Evolutionary conservation across 2,888 invertebrate genomes (phyloP).

Genomic region (Coenonympha arcania): DNA sequence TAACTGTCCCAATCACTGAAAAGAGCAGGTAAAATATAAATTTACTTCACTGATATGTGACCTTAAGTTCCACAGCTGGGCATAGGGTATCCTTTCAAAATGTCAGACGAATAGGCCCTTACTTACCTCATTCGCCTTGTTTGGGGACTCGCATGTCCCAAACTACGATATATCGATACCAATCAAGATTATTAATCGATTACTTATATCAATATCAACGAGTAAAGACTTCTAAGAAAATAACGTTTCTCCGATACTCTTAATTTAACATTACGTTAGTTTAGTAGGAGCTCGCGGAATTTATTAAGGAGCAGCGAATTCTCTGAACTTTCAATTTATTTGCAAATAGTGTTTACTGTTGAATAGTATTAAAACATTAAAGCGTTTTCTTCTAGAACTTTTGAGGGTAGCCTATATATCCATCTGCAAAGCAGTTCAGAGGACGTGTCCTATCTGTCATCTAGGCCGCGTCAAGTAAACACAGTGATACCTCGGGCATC

Average conservation of each 20-base stretch:
- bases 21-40: too few species aligned
- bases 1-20: too few species aligned
- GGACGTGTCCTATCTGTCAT: constrained; percentile 70
- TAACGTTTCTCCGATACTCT: background rate
- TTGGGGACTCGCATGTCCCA: too few species aligned
- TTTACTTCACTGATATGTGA: too few species aligned
- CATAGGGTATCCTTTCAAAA: too few species aligned
- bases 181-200: too few species aligned
- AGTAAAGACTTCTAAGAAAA: background rate
- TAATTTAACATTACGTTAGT: background rate
- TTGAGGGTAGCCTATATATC: background rate
- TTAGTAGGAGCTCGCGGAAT: background rate
- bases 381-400: background rate
- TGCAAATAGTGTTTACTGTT: background rate
- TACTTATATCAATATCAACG: too few species aligned
- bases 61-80: too few species aligned
- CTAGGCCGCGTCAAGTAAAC: constrained; percentile 34
- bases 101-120: too few species aligned
- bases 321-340: background rate
- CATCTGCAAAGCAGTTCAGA: constrained; percentile 19
- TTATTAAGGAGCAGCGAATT: background rate
- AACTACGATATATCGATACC: too few species aligned
- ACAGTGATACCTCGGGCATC: constrained; percentile 30
- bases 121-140: constrained; percentile 70
- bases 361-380: background rate